Evolutionary conservation across 2,113 vertebrate genomes (phyloP).

Genomic region (Eidolon helvum): DNA sequence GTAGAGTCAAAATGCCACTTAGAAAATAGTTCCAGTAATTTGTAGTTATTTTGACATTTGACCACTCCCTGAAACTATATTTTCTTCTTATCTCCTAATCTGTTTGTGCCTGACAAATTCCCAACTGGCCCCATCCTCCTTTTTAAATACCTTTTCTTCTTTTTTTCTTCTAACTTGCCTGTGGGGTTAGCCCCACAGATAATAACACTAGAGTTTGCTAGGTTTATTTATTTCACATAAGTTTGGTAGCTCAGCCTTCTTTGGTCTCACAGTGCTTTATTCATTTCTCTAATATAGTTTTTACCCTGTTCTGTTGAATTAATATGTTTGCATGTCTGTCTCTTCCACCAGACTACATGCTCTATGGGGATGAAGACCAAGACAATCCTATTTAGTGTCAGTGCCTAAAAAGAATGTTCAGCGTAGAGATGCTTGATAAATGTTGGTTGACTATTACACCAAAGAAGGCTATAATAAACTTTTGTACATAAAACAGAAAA

Average conservation of each 20-base stretch:
- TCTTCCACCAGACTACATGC: not conserved
- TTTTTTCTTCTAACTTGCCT: not conserved
- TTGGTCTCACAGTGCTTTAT: not conserved
- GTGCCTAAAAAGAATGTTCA: not conserved
- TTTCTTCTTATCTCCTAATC: not conserved
- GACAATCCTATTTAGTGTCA: not conserved
- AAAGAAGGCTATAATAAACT: not conserved
- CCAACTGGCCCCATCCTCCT: not conserved
- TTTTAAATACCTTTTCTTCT: not conserved
- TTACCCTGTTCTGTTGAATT: not conserved
- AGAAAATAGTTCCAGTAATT: conserved; percentile 6
- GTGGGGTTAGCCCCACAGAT: not conserved
- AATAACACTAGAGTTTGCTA: not conserved
- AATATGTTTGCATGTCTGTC: not conserved
- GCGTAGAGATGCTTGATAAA: not conserved
- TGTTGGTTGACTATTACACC: not conserved
- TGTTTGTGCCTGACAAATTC: not conserved
- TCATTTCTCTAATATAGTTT: not conserved
- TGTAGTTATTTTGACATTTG: not conserved
- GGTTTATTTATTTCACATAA: not conserved
- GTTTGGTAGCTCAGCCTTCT: not conserved
- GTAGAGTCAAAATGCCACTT: not conserved
- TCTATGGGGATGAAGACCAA: not conserved
- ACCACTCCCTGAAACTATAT: not conserved
- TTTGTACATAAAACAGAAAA: not conserved